Evolutionary conservation across 2,888 invertebrate genomes (phyloP).

Genomic region (Sussaba pulchella): DNA sequence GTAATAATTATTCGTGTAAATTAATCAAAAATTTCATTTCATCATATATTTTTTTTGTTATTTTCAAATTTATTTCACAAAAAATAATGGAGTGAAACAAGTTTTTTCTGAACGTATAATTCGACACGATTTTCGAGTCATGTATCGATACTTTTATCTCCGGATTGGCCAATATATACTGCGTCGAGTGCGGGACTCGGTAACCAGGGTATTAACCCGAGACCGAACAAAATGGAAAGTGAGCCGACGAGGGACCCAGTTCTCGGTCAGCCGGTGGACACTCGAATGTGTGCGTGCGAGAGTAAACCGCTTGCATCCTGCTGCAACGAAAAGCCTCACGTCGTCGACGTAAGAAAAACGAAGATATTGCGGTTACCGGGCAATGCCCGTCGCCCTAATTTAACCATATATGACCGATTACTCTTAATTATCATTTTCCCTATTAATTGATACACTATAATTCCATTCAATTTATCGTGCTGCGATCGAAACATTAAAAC

Average conservation of each 20-base stretch:
- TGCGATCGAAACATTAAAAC: too few species aligned
- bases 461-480: too few species aligned
- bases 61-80: too few species aligned
- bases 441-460: too few species aligned
- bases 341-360: not conserved
- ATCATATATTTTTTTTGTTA: too few species aligned
- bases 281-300: conserved; percentile 49
- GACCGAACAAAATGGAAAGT: conserved; percentile 63
- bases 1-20: too few species aligned
- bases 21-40: too few species aligned
- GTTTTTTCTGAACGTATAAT: too few species aligned
- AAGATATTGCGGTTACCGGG: not conserved
- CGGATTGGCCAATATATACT: conserved; percentile 8
- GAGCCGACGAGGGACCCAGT: conserved; percentile 56
- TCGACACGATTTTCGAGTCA: too few species aligned
- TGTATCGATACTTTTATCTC: not conserved
- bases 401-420: not conserved
- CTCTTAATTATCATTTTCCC: too few species aligned
- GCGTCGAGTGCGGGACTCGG: not conserved
- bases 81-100: too few species aligned
- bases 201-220: conserved; percentile 46
- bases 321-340: conserved; percentile 41
- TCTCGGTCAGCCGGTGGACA: conserved; percentile 64
- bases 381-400: not conserved
- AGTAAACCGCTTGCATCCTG: conserved; percentile 58